A percentile compares a stretch with the other conserved stretches of the same genome.
Evolutionary conservation across 1,140 invertebrate species (phyloP).

Genomic region (Camponotus pennsylvanicus): DNA sequence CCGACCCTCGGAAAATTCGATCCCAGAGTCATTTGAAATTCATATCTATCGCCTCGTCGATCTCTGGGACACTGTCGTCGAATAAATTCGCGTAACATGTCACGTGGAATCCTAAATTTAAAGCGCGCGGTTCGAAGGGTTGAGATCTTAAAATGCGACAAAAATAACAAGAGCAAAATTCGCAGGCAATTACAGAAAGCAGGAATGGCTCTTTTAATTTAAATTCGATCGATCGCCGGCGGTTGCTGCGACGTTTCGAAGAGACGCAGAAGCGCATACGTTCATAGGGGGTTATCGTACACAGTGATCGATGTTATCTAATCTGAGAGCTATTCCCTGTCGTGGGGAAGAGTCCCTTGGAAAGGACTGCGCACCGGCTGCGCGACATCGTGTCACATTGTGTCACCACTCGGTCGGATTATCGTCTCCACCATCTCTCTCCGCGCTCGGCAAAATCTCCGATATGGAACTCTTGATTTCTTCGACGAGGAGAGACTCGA

Average conservation of each 20-base stretch:
- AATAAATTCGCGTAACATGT: constrained; percentile 30
- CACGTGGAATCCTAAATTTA: neutral
- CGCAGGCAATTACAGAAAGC: neutral
- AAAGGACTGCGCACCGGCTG: constrained; percentile 69
- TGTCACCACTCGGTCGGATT: constrained; percentile 68
- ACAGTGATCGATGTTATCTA: constrained; percentile 70
- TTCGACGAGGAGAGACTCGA: neutral
- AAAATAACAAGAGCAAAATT: neutral
- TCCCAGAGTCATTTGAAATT: constrained; percentile 73
- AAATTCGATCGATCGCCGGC: constrained; percentile 36
- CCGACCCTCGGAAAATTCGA: constrained; percentile 77
- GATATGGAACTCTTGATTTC: neutral
- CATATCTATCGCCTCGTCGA: constrained; percentile 65
- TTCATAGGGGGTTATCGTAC: constrained; percentile 63
- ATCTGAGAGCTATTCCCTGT: constrained; percentile 61
- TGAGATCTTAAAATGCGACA: too few species aligned
- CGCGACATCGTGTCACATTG: constrained; percentile 70
- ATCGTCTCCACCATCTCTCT: constrained; percentile 55
- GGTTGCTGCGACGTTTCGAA: constrained; percentile 64
- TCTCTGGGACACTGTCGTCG: constrained; percentile 45
- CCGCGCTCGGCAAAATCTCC: constrained; percentile 35
- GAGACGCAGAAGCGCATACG: constrained; percentile 40
- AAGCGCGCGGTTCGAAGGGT: neutral
- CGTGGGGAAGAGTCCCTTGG: constrained; percentile 49
- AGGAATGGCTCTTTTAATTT: neutral